Evolutionary conservation across 2,888 invertebrate genomes (phyloP), one percentile per base, ranked within the genome.

Genomic region (Drosophila acutilabella): DNA sequence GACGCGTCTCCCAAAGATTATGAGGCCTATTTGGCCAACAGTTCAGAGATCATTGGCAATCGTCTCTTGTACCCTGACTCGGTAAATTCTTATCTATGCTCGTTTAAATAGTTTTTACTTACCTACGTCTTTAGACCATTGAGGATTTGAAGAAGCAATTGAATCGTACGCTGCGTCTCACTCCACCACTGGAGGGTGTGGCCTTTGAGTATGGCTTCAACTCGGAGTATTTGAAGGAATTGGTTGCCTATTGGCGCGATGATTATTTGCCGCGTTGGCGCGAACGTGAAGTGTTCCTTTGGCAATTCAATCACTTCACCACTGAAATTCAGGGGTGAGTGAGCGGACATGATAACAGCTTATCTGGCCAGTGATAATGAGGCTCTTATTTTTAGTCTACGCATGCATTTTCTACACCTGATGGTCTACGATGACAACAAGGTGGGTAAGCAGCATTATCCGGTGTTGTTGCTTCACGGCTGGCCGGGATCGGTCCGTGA

Each of bases 401-500:
- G 95, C 70, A 93, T 96, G 68, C 95, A 96, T 88, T 96, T 94
- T 89, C 90, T 96, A 16, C 95, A 95, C 78, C 93, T 94, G 1
- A 95, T 95, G 91, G 95, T 95, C 5, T 91, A 89, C 65, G 89
- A 90, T 4, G 85, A 90, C 8, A 87, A 91, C 14, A 91, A 92
- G 41, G 82, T 81, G 36, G 90, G 88, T 18, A 93, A 84, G 89
- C 76, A 86, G 54, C 90, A 91, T 64, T 92, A 92, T 66, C 92
- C 92, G 14, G 85, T 92, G 2, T 30, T 92, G 3, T 80, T 98
- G 51, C 92, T 96, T 14, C 98, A 98, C 90, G 98, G 98, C 41
- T 98, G 98, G 98, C 97, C 98, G 0, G 97, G 97, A 0, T 96
- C 96, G 0, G 94, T 97, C 2, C 93, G 95, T n/a, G 98, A 98